These are phyloP conservation scores for Sebastes steindachneri DNA, from an alignment of 2,797 vertebrate species.

Conservation along the genomic window DNA sequence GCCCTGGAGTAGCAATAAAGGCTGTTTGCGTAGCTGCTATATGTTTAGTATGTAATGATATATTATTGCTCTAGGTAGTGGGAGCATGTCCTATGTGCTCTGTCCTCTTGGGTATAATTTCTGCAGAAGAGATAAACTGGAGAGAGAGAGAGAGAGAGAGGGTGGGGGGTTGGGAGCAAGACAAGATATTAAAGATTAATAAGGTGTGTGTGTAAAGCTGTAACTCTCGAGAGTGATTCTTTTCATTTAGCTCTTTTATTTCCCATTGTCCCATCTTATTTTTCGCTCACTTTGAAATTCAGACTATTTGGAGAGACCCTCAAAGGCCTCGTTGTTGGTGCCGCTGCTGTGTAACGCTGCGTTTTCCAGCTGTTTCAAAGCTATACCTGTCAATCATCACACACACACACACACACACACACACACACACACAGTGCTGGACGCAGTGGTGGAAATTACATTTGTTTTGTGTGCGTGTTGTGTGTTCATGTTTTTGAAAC, in stretches of 20 bases:
- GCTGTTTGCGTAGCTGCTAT: slow-evolving; percentile 78
- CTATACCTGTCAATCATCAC: slow-evolving; percentile 24
- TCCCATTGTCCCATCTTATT: slow-evolving; percentile 57
- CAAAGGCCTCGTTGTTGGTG: slow-evolving; percentile 47
- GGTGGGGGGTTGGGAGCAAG: slow-evolving; percentile 1
- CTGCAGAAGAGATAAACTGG: slow-evolving; percentile 74
- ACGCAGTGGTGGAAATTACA: neutral
- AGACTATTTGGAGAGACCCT: slow-evolving; percentile 55
- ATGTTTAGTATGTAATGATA: slow-evolving; percentile 79
- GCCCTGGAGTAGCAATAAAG: slow-evolving; percentile 83
- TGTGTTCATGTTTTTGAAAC: neutral
- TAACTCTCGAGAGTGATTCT: slow-evolving; percentile 70
- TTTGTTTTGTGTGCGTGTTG: neutral
- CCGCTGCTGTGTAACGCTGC: slow-evolving; percentile 1
- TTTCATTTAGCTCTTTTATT: slow-evolving; percentile 77
- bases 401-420: neutral
- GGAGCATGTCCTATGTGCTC: slow-evolving; percentile 72
- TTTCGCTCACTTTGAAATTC: slow-evolving; percentile 63
- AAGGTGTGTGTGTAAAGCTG: slow-evolving; percentile 63
- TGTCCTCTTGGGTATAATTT: slow-evolving; percentile 76
- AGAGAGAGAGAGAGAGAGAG: slow-evolving; percentile 14
- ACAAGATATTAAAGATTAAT: slow-evolving; percentile 79
- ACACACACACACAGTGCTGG: neutral
- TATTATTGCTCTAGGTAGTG: slow-evolving; percentile 79
- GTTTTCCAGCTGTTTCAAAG: slow-evolving; percentile 16